Evolutionary conservation across 2,888 invertebrate genomes (phyloP).

Genomic region (Pristionchus entomophagus): DNA sequence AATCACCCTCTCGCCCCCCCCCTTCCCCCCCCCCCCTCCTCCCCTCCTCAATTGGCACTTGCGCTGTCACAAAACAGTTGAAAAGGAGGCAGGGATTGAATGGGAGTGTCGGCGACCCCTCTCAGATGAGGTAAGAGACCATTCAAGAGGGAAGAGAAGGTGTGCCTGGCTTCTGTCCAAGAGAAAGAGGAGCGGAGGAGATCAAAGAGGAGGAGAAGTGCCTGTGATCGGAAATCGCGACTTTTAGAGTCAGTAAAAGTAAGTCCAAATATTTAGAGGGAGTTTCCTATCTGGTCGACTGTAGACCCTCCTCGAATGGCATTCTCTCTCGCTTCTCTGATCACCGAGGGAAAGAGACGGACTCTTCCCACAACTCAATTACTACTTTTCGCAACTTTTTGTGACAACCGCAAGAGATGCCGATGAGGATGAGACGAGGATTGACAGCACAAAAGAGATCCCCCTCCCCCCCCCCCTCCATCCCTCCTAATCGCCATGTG

Average conservation of each 20-base stretch:
- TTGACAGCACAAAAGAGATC: conserved; percentile 28
- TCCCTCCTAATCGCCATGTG: not conserved
- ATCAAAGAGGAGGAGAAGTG: not conserved
- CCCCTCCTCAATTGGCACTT: conserved; percentile 27
- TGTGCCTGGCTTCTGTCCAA: not conserved
- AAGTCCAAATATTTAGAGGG: too few relatives aligned
- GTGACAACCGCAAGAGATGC: conserved; percentile 26
- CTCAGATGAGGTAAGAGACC: conserved; percentile 34
- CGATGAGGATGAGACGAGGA: too few relatives aligned
- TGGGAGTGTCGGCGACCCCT: conserved; percentile 5
- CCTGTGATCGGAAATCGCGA: not conserved
- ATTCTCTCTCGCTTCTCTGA: not conserved
- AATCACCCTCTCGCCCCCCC: not conserved
- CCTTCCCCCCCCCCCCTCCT: not conserved
- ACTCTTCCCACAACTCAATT: not conserved
- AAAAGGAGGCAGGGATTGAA: not conserved
- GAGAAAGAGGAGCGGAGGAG: not conserved
- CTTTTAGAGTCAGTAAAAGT: too few relatives aligned
- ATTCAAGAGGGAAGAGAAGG: not conserved
- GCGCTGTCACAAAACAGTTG: conserved; percentile 19
- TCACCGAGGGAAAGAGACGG: not conserved
- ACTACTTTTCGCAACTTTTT: conserved; percentile 23
- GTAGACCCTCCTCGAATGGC: too few relatives aligned
- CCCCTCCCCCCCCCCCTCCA: too few relatives aligned
- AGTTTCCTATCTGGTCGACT: too few relatives aligned